phyloP scores from a whole-genome alignment of 1,140 invertebrate genomes.

The Saccostrea glomerata region DNA sequence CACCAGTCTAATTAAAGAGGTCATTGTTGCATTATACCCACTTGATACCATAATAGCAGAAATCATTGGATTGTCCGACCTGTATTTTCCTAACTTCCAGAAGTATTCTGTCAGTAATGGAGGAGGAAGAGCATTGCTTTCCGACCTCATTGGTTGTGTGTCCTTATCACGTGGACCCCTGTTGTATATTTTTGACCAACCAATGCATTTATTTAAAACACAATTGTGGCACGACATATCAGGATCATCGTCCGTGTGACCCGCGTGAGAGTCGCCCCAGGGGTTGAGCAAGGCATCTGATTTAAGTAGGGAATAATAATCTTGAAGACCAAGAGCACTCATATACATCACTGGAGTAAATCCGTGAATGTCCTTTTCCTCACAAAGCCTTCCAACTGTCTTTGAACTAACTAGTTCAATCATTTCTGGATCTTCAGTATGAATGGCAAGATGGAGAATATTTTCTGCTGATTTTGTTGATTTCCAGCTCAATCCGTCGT shows the following conservation, averaged over 20 bases:
- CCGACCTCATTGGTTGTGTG: background rate
- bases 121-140: background rate
- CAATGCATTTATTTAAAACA: conserved; percentile 44
- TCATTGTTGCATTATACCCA: background rate
- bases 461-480: conserved; percentile 25
- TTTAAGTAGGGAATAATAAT: background rate
- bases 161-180: background rate
- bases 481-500: conserved; percentile 32
- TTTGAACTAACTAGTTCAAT: conserved; percentile 19
- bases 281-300: conserved; percentile 1
- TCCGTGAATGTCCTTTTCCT: conserved; percentile 27
- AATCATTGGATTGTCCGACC: background rate
- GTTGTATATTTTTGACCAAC: conserved; percentile 45
- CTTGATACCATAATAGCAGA: background rate
- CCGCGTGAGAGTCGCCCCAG: background rate
- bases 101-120: background rate
- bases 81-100: conserved; percentile 1
- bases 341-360: conserved; percentile 24
- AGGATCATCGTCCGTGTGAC: conserved; percentile 2
- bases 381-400: background rate
- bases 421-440: conserved; percentile 19
- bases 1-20: background rate
- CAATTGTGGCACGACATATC: conserved; percentile 38
- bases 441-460: conserved; percentile 45
- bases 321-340: conserved; percentile 36